Evolutionary conservation across 1,140 invertebrate species (phyloP), one percentile per base, ranked within the genome.

Genomic region (Drosophila novamexicana): DNA sequence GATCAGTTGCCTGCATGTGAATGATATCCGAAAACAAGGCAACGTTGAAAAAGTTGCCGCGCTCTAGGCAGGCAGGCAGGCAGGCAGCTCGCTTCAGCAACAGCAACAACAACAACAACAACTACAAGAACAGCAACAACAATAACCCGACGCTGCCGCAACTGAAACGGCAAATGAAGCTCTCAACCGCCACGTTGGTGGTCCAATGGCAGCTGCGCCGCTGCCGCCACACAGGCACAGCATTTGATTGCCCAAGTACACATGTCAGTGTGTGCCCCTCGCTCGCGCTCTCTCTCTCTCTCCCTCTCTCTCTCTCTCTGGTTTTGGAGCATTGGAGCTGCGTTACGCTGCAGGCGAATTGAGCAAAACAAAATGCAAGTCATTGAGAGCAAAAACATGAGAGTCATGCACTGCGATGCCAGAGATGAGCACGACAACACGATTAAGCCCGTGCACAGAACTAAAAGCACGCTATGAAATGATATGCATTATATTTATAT

Each of bases 121-220:
- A 29, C 22, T 22, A 22, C 18, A 22, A 22, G 18, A 50, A 42
- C 58, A 65, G 42, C 59, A 45, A 66, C 73, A 76, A 65, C 68
- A 59, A 72, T 44, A 65, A 61, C 34, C 18, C 54, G 63, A 52
- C 47, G 53, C 53, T 47, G 56, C 59, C 66, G 64, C 76, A 77
- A 88, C 62, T 73, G 84, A 89, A 88, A 88, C 83, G 80, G 77
- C 83, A 89, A 88, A 88, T 86, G 79, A 86, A 88, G 82, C 82
- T 86, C 83, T 80, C 78, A 72, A 65, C 63, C 76, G 71, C 58
- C 52, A 69, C 85, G 84, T 84, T 88, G 84, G 84, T 88, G 84
- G 84, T 88, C 84, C 80, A 80, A 69, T 89, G 77, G 84, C 84
- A 89, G 84, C 84, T 89, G 84, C 82, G 59, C 61, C 37, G 56